Conservation (phyloP, 2,888 invertebrate species). For the Pristionchus arcanus region DNA sequence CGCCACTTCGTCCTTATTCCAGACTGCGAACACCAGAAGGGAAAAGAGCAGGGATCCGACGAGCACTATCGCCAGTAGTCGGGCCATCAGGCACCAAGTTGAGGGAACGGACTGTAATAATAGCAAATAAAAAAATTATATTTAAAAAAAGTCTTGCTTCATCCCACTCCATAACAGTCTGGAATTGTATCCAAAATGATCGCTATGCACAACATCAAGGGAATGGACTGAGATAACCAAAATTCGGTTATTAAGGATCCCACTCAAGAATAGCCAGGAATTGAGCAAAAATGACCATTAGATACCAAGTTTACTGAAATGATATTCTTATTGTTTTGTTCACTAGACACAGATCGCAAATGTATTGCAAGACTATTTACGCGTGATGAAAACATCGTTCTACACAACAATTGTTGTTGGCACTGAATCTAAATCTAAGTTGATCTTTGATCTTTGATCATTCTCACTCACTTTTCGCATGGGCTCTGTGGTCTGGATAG, state of each 20-base stretch:
- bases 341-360: too few relatives aligned
- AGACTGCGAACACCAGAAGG: constrained; percentile 20
- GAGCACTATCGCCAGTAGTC: constrained; percentile 20
- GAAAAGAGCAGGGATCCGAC: constrained; percentile 32
- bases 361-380: too few relatives aligned
- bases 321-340: neutral
- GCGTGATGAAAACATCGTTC: too few relatives aligned
- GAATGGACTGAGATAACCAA: too few relatives aligned
- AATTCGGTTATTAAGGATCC: too few relatives aligned
- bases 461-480: constrained; percentile 20
- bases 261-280: too few relatives aligned
- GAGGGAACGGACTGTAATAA: constrained; percentile 34
- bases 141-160: too few relatives aligned
- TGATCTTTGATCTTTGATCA: neutral
- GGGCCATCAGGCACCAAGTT: constrained; percentile 44
- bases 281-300: too few relatives aligned
- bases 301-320: too few relatives aligned
- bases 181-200: too few relatives aligned
- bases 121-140: neutral
- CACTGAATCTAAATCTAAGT: neutral
- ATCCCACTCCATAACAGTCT: too few relatives aligned
- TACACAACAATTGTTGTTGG: neutral
- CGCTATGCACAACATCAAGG: too few relatives aligned
- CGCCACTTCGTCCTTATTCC: constrained; percentile 7
- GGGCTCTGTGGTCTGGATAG: constrained; percentile 26